Evolutionary conservation across 2,113 vertebrate genomes (phyloP), one percentile per base, ranked within the genome.

Genomic region (Anoplopoma fimbria): DNA sequence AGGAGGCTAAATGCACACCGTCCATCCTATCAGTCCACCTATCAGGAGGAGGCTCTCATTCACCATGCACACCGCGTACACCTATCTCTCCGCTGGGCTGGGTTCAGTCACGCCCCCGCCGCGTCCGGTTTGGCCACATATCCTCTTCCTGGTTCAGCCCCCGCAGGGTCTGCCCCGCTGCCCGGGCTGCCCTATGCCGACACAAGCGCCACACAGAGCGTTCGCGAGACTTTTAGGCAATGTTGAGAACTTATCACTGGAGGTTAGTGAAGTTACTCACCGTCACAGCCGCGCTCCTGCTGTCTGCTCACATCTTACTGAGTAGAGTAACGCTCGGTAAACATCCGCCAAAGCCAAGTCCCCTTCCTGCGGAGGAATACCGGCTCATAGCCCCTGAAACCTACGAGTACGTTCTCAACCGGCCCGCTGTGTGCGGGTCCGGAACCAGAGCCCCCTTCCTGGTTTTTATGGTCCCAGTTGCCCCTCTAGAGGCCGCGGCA

Each of bases 331-430:
- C 5, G 25, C 19, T 6, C 6, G 14, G 45, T 19, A 62, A 55
- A 36, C 40, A 25, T 3, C 7, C 8, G 0, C 38, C 55, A 2
- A 77, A 40, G 3, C 61, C 60, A 0, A 62, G 1, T 1, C 84
- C 75, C 3, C 51, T 91, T 1, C 27, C 87, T 0, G 55, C 17
- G 0, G 75, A 88, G 40, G 64, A 87, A 6, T 77, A 84, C 79
- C 34, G 69, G 3, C 49, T 93, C 0, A 55, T 95, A 0, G 93
- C 95, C 45, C 94, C 94, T 0, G 6, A 93, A 4, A 88, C 91
- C 0, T 95, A 96, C 86, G 89, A 57, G 1, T 97, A 95, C 58
- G 38, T 95, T 1, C 69, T 96, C 25, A 95, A 95, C 81, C 90
- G 93, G 72, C 93, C 93, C 0, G 42, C 72, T 0, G 92, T 89